phyloP scores from a whole-genome alignment of 2,797 vertebrate species.

The Karalla daura region DNA sequence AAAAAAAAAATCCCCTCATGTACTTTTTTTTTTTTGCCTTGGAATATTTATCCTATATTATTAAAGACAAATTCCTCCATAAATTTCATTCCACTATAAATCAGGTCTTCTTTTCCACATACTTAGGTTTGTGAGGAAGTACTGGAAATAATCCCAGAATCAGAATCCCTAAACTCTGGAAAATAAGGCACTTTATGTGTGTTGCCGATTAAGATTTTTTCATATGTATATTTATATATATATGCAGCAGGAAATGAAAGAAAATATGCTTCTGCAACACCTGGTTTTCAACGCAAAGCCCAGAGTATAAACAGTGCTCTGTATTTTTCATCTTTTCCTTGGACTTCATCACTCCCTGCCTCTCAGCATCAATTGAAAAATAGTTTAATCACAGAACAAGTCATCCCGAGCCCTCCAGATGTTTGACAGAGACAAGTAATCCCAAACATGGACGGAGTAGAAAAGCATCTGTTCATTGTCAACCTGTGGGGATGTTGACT shows the following conservation, averaged over 20 bases:
- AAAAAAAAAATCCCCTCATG: constrained; percentile 10
- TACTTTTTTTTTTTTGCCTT: constrained; percentile 28
- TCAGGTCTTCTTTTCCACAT: constrained; percentile 43
- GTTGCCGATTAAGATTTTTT: constrained; percentile 31
- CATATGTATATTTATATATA: constrained; percentile 4
- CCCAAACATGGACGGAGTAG: constrained; percentile 59
- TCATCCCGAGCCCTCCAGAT: constrained; percentile 37
- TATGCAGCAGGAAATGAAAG: neutral
- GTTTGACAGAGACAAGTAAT: constrained; percentile 61
- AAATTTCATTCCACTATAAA: constrained; percentile 32
- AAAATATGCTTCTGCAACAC: neutral
- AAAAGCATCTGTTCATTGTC: constrained; percentile 74
- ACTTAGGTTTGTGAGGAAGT: constrained; percentile 45
- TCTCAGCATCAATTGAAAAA: constrained; percentile 46
- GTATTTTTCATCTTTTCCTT: constrained; percentile 10
- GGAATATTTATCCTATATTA: constrained; percentile 47
- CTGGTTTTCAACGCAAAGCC: neutral
- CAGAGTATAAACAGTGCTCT: neutral
- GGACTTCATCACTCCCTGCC: constrained; percentile 13
- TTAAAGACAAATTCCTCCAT: constrained; percentile 39
- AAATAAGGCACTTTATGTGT: constrained; percentile 23
- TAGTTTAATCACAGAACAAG: constrained; percentile 57
- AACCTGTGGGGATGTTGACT: constrained; percentile 73
- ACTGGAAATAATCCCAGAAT: constrained; percentile 46
- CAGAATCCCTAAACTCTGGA: constrained; percentile 23